These are phyloP conservation scores for Drosophila bocki DNA, from an alignment of 1,140 invertebrate genomes.

Conservation along the genomic window DNA sequence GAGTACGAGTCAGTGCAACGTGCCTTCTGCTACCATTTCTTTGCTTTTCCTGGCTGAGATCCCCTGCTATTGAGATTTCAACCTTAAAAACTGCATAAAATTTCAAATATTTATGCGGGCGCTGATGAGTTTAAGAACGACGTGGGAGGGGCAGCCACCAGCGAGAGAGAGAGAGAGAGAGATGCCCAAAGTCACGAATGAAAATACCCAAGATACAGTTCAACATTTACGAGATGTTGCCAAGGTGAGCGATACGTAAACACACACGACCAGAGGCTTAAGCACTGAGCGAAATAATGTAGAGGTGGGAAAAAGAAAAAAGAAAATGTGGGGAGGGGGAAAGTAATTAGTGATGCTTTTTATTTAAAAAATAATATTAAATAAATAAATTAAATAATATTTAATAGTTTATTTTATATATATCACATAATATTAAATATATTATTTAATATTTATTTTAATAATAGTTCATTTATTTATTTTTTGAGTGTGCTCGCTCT, in stretches of 20 bases:
- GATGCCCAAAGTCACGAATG: conserved; percentile 23
- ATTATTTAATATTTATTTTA: too few species aligned
- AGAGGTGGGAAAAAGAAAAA: neutral
- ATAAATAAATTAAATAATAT: too few species aligned
- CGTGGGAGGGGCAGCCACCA: neutral
- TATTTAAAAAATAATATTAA: neutral
- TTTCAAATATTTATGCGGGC: conserved; percentile 57
- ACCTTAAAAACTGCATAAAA: conserved; percentile 53
- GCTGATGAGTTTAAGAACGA: conserved; percentile 37
- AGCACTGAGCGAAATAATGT: conserved; percentile 8
- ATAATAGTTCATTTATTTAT: too few species aligned
- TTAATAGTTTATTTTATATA: neutral
- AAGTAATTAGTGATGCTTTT: neutral
- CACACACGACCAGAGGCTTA: conserved; percentile 5
- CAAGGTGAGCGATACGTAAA: conserved; percentile 43
- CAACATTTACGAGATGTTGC: conserved; percentile 50
- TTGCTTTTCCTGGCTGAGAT: neutral
- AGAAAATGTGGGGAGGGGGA: neutral
- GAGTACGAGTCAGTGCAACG: conserved; percentile 15
- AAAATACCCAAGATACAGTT: conserved; percentile 61
- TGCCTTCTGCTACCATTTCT: neutral
- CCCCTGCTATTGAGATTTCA: conserved; percentile 32
- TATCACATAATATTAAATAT: too few species aligned
- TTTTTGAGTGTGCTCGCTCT: too few species aligned
- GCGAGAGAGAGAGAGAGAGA: neutral